Percentiles rank a stretch among this genome's conserved stretches.
Conservation (phyloP, 2,888 invertebrate genomes). For the Oegoconia quadripuncta region DNA sequence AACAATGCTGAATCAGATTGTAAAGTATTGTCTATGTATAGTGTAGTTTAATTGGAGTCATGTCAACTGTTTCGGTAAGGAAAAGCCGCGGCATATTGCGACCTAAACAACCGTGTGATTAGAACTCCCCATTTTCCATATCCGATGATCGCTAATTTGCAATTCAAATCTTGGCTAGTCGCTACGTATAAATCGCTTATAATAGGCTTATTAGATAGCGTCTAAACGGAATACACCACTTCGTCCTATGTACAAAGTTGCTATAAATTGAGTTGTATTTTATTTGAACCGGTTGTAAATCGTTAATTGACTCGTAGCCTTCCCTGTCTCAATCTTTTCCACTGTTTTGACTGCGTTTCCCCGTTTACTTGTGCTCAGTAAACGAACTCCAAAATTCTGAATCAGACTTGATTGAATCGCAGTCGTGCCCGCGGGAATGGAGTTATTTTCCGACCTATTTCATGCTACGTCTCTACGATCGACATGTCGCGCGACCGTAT, state of each 20-base stretch:
- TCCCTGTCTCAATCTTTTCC: conserved; percentile 42
- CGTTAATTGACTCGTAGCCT: conserved; percentile 5
- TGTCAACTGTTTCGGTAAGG: conserved; percentile 3
- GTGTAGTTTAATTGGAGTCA: conserved; percentile 9
- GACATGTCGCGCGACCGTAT: conserved; percentile 40
- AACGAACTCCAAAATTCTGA: conserved; percentile 75
- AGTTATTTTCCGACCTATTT: conserved; percentile 76
- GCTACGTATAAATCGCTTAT: conserved; percentile 1
- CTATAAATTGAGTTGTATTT: not conserved
- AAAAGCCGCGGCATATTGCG: conserved; percentile 7
- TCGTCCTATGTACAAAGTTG: not conserved
- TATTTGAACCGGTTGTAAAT: not conserved
- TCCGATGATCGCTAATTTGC: conserved; percentile 2
- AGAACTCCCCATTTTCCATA: not conserved
- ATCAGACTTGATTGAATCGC: conserved; percentile 75
- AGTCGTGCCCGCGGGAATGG: conserved; percentile 65
- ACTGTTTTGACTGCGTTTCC: conserved; percentile 52
- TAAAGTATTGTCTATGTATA: too few species aligned
- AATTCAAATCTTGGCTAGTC: not conserved
- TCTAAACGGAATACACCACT: not conserved
- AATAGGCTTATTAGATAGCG: conserved; percentile 1
- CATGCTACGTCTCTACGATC: conserved; percentile 46
- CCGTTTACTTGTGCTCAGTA: conserved; percentile 58
- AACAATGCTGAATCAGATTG: too few species aligned
- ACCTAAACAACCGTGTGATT: conserved; percentile 7